phyloP scores from a whole-genome alignment of 2,888 invertebrate genomes.

The Eubasilissa splendida region DNA sequence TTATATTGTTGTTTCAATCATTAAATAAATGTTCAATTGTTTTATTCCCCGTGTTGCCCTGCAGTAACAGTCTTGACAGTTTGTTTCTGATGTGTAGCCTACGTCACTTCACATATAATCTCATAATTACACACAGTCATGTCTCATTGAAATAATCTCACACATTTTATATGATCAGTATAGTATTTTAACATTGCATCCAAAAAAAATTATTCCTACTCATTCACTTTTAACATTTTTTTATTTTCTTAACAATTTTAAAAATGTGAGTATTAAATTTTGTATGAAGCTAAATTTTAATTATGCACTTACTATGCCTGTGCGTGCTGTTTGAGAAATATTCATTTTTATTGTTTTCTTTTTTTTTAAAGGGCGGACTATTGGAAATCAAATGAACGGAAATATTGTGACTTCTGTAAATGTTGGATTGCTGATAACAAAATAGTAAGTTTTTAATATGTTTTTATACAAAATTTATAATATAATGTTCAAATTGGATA shows the following conservation, averaged over 20 bases:
- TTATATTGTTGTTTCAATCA: slow-evolving; percentile 35
- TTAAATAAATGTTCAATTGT: background rate
- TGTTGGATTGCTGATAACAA: slow-evolving; percentile 99
- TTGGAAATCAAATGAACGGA: slow-evolving; percentile 96
- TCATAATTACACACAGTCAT: no score
- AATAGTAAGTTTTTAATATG: slow-evolving; percentile 80
- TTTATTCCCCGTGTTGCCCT: background rate
- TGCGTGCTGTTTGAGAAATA: background rate
- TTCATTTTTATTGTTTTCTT: slow-evolving; percentile 7
- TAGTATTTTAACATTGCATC: no score
- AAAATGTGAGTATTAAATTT: slow-evolving; percentile 28
- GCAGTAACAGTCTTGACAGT: background rate
- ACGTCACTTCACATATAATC: no score
- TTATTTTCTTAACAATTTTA: slow-evolving; percentile 14
- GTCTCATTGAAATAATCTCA: no score
- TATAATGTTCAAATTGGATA: no score
- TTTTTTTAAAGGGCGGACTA: slow-evolving; percentile 86
- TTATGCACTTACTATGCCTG: background rate
- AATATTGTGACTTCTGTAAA: slow-evolving; percentile 98
- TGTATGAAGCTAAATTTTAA: background rate
- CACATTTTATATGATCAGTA: no score
- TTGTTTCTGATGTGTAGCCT: no score
- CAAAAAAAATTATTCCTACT: no score
- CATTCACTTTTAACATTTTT: no score
- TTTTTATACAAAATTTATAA: background rate